These are phyloP conservation scores for Spheniscus mendiculus DNA, from an alignment of 2,113 vertebrate genomes.

Conservation along the genomic window DNA sequence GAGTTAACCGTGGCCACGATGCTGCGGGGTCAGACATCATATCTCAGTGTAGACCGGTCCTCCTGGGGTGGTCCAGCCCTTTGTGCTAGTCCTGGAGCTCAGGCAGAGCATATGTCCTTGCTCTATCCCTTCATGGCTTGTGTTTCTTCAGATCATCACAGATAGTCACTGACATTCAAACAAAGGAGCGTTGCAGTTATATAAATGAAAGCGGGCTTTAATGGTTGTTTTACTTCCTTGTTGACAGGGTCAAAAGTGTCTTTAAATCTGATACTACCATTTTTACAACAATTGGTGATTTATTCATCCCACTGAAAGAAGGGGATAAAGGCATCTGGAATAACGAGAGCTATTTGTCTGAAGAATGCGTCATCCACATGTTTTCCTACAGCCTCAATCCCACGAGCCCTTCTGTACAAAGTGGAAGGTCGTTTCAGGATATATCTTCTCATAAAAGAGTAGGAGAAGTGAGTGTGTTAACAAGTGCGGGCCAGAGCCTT, in stretches of 20 bases:
- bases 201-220: neutral
- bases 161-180: neutral
- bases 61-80: neutral
- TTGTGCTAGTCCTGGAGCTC: neutral
- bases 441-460: neutral
- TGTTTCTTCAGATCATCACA: neutral
- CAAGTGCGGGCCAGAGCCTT: neutral
- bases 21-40: accelerated
- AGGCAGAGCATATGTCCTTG: neutral
- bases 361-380: neutral
- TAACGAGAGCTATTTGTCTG: conserved; percentile 5
- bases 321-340: neutral
- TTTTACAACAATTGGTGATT: neutral
- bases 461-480: neutral
- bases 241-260: neutral
- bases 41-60: neutral
- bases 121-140: neutral
- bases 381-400: neutral
- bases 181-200: neutral
- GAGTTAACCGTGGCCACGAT: neutral
- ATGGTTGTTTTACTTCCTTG: neutral
- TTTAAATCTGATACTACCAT: neutral
- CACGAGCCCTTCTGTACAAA: neutral
- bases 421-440: neutral
- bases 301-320: neutral